Base-by-base conservation (phyloP, 2,113 vertebrate genomes). In the Psettodes erumei region DNA sequence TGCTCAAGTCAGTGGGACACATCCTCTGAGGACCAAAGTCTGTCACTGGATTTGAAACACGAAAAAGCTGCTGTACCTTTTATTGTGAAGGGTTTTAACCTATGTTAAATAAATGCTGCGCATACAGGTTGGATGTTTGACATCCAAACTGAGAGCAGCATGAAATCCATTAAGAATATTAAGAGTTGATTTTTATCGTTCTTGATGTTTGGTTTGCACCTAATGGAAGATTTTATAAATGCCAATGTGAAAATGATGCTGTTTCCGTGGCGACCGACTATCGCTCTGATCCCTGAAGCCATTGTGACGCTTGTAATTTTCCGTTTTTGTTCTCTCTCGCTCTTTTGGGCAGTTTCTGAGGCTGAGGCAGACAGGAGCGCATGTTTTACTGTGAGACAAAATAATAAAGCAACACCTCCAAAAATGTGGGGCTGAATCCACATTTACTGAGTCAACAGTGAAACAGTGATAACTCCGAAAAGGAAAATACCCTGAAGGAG, bases 371-470 rank as follows among this genome's bases (percentile, higher is more conserved):
- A 15, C n/a, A 6, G 33, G 33, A 23, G 8, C 4, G 28, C 30
- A n/a, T 63, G n/a, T n/a, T 63, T 64, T 23, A 51, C n/a, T 30
- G 21, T 40, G 28, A 21, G 23, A 25, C 10, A 40, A 12, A 30
- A 42, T 15, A 28, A 42, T 30, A 54, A 30, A 40, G 40, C 3
- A 25, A 37, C 12, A 28, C n/a, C 19, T 21, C 16, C n/a, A 21
- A 61, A 71, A 72, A 72, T 50, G 45, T 32, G 2, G 11, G 18
- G 27, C 11, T 21, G 48, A 71, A 37, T 38, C 30, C 27, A 37
- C 54, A 27, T 48, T 25, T 2, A n/a, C 16, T n/a, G 68, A n/a
- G 30, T 19, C 47, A 38, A 6, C 33, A 23, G 2, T 30, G 38
- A 2, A 16, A 30, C 8, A 10, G 6, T 58, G 37, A 48, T 2